A percentile compares a stretch with the other conserved stretches of the same genome.
Evolutionary conservation across 2,113 vertebrate species (phyloP).

Genomic region (Apeltes quadracus): DNA sequence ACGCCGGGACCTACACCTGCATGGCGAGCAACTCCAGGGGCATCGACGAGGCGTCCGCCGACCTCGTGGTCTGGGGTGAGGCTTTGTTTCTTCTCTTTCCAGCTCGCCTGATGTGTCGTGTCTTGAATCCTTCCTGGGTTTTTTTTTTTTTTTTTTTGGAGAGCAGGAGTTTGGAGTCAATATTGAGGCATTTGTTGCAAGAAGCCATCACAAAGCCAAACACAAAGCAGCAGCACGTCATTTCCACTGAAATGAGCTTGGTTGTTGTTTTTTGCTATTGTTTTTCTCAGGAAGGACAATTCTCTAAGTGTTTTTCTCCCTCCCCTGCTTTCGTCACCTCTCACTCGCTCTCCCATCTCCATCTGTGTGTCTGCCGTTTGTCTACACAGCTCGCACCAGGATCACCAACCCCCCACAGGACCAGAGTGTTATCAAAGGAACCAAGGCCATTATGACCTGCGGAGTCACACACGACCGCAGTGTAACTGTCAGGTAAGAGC

Average conservation of each 20-base stretch:
- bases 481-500: conserved; percentile 86
- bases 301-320: not conserved
- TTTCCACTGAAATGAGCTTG: conserved; percentile 55
- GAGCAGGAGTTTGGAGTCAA: too few relatives aligned
- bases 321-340: not conserved
- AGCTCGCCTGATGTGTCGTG: too few relatives aligned
- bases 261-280: not conserved
- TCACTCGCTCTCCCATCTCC: not conserved
- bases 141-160: too few relatives aligned
- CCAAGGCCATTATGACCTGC: conserved; percentile 93
- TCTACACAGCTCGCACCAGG: conserved; percentile 87
- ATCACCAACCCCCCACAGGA: conserved; percentile 92
- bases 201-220: conserved; percentile 51
- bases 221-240: conserved; percentile 37
- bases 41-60: conserved; percentile 90
- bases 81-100: too few relatives aligned
- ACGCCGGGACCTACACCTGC: conserved; percentile 92
- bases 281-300: conserved; percentile 23
- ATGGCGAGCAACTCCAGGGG: conserved; percentile 96
- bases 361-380: not conserved
- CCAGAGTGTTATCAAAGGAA: conserved; percentile 97
- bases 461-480: conserved; percentile 93
- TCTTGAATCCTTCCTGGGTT: too few relatives aligned
- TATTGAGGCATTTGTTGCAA: conserved; percentile 33
- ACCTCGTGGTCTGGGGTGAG: conserved; percentile 96